These are phyloP conservation scores for roundworm (Caenorhabditis elegans) DNA, from an alignment of 1,140 invertebrate species.

Conservation along the genomic window WBcel235 BX284603.4:6427001-6427500, in stretches of 20 bases:
- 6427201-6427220: constrained; percentile 91
- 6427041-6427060: constrained; percentile 70
- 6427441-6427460: no score
- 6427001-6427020: constrained; percentile 70
- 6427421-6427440: not conserved
- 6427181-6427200: constrained; percentile 82
- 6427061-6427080: constrained; percentile 59
- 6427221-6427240: constrained; percentile 69
- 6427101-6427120: constrained; percentile 84
- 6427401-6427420: constrained; percentile 23
- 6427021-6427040: constrained; percentile 64
- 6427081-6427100: constrained; percentile 81
- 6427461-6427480: no score
- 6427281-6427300: not conserved
- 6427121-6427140: constrained; percentile 34
- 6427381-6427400: not conserved
- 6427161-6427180: constrained; percentile 70
- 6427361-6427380: not conserved
- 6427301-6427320: no score
- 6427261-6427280: not conserved
- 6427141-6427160: constrained; percentile 28
- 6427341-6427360: not conserved
- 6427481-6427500: no score
- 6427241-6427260: constrained; percentile 61
- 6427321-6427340: constrained; percentile 1